Conservation (phyloP, 2,113 vertebrate species). For the Genyomyrus donnyi region DNA sequence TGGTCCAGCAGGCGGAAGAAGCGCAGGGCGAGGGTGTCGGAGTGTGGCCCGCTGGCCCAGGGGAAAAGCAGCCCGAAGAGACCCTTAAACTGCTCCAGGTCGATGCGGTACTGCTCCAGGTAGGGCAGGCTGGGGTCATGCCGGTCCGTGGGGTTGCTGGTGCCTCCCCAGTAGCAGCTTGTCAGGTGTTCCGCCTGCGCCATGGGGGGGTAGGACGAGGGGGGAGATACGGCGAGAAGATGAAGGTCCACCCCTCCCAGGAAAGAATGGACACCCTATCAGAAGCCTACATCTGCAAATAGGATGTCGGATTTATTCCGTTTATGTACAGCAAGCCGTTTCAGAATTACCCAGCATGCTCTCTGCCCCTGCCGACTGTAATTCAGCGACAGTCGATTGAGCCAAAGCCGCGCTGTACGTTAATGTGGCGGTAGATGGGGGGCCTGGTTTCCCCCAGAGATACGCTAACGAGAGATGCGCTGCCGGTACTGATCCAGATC, state of each 20-base stretch:
- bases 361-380: neutral
- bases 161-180: conserved; percentile 97
- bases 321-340: neutral
- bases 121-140: conserved; percentile 96
- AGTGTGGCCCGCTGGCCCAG: conserved; percentile 82
- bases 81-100: conserved; percentile 90
- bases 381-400: neutral
- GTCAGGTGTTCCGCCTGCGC: conserved; percentile 88
- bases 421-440: neutral
- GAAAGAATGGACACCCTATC: neutral
- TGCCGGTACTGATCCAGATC: neutral
- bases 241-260: neutral
- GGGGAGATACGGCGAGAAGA: neutral
- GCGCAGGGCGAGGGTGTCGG: conserved; percentile 74
- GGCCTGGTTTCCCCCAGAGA: neutral
- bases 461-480: neutral
- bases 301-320: neutral
- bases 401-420: neutral
- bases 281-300: neutral
- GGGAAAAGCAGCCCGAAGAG: conserved; percentile 85
- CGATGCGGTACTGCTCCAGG: conserved; percentile 95
- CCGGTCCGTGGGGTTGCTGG: conserved; percentile 80
- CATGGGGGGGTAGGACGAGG: neutral
- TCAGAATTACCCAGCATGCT: neutral
- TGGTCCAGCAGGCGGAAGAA: conserved; percentile 85